These are phyloP conservation scores for Jordanella pulchra DNA, from an alignment of 2,797 vertebrate species.

Conservation along the genomic window DNA sequence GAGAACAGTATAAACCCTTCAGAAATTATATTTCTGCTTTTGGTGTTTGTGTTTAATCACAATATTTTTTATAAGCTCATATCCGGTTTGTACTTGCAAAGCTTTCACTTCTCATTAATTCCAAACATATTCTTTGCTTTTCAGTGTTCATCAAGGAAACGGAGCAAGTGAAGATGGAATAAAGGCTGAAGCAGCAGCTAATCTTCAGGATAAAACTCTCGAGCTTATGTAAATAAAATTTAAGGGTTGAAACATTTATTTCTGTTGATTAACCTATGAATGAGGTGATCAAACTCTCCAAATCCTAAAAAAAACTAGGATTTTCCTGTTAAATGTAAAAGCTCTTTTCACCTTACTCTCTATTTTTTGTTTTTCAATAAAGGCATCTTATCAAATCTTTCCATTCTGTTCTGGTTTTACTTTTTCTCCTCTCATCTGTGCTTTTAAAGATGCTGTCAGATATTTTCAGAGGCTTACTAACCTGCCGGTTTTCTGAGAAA, in stretches of 20 bases:
- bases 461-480: slow-evolving; percentile 20
- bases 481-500: slow-evolving; percentile 26
- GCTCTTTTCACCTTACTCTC: neutral
- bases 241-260: neutral
- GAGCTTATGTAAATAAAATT: neutral
- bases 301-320: neutral
- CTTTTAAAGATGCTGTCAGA: slow-evolving; percentile 9
- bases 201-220: neutral
- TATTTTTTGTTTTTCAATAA: slow-evolving; percentile 32
- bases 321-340: slow-evolving; percentile 2
- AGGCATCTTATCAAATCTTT: neutral
- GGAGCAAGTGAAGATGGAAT: slow-evolving; percentile 10
- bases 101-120: neutral
- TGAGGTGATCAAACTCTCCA: neutral
- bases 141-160: slow-evolving; percentile 39
- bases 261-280: neutral
- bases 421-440: neutral
- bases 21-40: neutral
- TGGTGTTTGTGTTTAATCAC: neutral
- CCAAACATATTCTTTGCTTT: slow-evolving; percentile 13
- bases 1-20: neutral
- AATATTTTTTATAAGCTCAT: neutral
- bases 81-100: neutral
- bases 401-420: neutral
- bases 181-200: neutral